Base-by-base conservation (phyloP, 2,797 vertebrate species). In the Acanthurus lineatus region DNA sequence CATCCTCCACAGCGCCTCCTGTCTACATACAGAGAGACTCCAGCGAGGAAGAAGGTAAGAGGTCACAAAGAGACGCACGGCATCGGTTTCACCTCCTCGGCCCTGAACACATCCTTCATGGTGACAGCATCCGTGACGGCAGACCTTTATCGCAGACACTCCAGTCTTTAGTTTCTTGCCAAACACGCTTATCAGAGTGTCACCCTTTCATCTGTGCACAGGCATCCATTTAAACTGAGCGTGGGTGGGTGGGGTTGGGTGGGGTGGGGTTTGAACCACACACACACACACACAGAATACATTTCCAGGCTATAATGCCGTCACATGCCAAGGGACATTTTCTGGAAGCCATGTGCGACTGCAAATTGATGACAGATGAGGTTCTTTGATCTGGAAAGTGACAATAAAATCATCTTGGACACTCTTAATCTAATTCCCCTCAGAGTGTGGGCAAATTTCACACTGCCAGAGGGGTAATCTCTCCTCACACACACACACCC, bases 21-120 rank as follows among this genome's bases (percentile, higher is more conserved):
- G 94, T 95, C 76, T 94, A 92, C 11, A 89, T 94, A 70, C 93
- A 94, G 89, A 93, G 95, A 83, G 96, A 96, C 60, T 96, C 95
- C 86, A 96, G 96, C 28, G 94, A 95, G 84, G 95, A 95, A 69
- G 95, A 96, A 95, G 94, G 95, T 95, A 96, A 88, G 90, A 63
- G 53, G 67, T 74, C 77, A 66, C 63, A 20, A 7, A 57, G 63
- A 28, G 22, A 51, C 22, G 51, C 70, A 57, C 22, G 42, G 44
- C 69, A 65, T 51, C 51, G 58, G 49, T 47, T 32, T 69, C 69
- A 66, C 62, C 53, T 58, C 61, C 17, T 73, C 49, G 35, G 2
- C 69, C 79, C 44, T 9, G 44, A 64, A 64, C 52, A 28, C 62
- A 57, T 47, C 69, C 48, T 51, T 54, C 58, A 63, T 20, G n/a